Percentiles rank a stretch among this genome's conserved stretches.
These are phyloP conservation scores for Perithous albicinctus DNA, from an alignment of 2,888 invertebrate species.

Conservation along the genomic window DNA sequence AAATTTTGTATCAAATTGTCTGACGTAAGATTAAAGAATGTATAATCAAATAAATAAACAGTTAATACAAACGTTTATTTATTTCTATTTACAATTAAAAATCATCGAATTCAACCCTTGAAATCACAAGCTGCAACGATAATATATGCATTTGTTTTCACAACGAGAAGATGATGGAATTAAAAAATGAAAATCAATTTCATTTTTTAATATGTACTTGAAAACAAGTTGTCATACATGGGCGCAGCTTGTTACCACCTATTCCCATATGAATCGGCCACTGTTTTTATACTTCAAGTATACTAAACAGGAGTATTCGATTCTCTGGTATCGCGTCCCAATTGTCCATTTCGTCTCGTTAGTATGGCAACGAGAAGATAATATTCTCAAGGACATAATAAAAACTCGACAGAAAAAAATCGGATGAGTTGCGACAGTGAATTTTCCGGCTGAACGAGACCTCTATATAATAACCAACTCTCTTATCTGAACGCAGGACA, in stretches of 20 bases:
- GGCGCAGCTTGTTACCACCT: too few relatives aligned
- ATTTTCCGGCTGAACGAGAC: not conserved
- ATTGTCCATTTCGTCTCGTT: not conserved
- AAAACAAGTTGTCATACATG: too few relatives aligned
- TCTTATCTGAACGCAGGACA: constrained; percentile 34
- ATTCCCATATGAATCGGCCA: too few relatives aligned
- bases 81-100: too few relatives aligned
- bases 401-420: not conserved
- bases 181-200: too few relatives aligned
- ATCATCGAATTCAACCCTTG: too few relatives aligned
- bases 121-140: too few relatives aligned
- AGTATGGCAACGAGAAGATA: not conserved
- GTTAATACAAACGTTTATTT: too few relatives aligned
- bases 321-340: constrained; percentile 5
- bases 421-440: not conserved
- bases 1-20: not conserved
- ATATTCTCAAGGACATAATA: not conserved
- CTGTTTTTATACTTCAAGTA: not conserved
- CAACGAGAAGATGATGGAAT: too few relatives aligned
- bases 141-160: too few relatives aligned
- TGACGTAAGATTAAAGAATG: not conserved
- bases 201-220: too few relatives aligned
- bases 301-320: not conserved
- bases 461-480: constrained; percentile 5
- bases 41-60: too few relatives aligned